Percentiles rank a stretch among this genome's conserved stretches.
Conservation (phyloP, 2,888 invertebrate genomes). For the Amphipyra berbera region DNA sequence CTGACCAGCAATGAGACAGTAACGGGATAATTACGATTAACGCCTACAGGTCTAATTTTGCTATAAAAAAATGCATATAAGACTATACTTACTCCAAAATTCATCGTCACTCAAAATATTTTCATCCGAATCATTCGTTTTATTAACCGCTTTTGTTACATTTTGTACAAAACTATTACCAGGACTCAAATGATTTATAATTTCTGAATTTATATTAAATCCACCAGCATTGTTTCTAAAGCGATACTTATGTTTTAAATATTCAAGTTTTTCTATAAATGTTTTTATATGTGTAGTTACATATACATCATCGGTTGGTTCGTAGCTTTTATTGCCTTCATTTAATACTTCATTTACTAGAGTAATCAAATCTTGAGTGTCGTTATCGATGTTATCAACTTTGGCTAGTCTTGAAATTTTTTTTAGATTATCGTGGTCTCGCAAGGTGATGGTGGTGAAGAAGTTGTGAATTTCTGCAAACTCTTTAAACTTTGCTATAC, state of each 20-base stretch:
- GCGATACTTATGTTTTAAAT: conserved; percentile 61
- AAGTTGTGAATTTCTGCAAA: conserved; percentile 71
- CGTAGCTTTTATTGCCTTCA: conserved; percentile 59
- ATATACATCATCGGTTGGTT: conserved; percentile 53
- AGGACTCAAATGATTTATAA: conserved; percentile 52
- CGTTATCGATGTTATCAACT: conserved; percentile 63
- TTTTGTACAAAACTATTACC: conserved; percentile 23
- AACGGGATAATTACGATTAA: too few species aligned
- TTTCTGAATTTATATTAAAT: conserved; percentile 58
- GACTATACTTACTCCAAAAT: conserved; percentile 73
- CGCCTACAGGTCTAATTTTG: too few species aligned
- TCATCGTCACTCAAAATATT: conserved; percentile 62
- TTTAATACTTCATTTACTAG: conserved; percentile 71
- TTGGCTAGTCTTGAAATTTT: conserved; percentile 66
- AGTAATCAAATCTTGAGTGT: conserved; percentile 66
- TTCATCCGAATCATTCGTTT: conserved; percentile 31
- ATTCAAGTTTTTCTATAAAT: conserved; percentile 65
- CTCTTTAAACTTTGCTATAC: conserved; percentile 63
- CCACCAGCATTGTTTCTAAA: conserved; percentile 43
- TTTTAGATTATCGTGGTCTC: conserved; percentile 67
- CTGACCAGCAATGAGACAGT: too few species aligned
- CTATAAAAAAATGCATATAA: neutral
- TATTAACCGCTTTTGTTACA: neutral
- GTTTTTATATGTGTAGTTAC: conserved; percentile 58
- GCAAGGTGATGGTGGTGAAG: conserved; percentile 68